These are phyloP conservation scores for Platycnemis pennipes DNA, from an alignment of 2,888 invertebrate genomes.

Conservation along the genomic window DNA sequence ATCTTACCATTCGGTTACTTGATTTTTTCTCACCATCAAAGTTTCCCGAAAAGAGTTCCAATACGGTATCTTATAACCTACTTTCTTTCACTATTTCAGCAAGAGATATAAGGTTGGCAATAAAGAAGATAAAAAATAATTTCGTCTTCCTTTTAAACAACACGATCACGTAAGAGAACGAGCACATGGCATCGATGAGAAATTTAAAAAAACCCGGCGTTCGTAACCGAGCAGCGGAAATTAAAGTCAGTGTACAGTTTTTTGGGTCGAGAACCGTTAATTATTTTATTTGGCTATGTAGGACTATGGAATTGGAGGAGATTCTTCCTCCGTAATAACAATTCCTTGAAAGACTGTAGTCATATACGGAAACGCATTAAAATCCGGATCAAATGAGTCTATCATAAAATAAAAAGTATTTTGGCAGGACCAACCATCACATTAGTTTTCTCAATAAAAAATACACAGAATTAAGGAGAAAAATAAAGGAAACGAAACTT, in stretches of 20 bases:
- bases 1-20: neutral
- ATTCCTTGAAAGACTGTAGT: too few species aligned
- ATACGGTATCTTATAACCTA: neutral
- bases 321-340: too few species aligned
- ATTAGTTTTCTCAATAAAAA: too few species aligned
- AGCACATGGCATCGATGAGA: neutral
- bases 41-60: neutral
- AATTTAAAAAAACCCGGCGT: neutral
- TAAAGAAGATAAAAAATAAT: neutral
- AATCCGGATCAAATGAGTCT: too few species aligned
- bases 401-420: too few species aligned
- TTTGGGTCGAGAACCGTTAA: neutral
- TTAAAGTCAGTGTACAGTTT: constrained; percentile 25
- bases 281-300: neutral
- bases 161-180: neutral
- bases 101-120: neutral
- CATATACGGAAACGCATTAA: too few species aligned
- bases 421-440: too few species aligned
- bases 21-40: neutral
- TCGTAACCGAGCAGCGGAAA: neutral
- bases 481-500: too few species aligned
- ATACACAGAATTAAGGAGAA: too few species aligned
- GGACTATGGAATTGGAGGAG: neutral
- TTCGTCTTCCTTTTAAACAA: neutral
- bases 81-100: neutral